Evolutionary conservation across 2,888 invertebrate genomes (phyloP).

Genomic region (Eustalomyia histrio): DNA sequence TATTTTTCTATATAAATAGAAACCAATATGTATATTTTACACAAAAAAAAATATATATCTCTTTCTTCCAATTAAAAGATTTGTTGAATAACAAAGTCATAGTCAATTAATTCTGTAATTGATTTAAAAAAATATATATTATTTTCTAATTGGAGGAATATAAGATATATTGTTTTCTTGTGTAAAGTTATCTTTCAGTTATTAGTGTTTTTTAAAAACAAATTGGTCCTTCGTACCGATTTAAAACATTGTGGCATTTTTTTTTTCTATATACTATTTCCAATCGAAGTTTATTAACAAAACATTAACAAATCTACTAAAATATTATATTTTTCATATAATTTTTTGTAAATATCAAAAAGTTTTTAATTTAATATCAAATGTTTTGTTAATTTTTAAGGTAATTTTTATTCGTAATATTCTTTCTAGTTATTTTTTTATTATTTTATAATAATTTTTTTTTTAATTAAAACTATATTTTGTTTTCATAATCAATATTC

Average conservation of each 20-base stretch:
- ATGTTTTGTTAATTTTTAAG: neutral
- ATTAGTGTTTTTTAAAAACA: too few relatives aligned
- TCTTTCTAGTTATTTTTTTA: neutral
- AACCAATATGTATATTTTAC: too few relatives aligned
- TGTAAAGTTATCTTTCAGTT: too few relatives aligned
- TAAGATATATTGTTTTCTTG: too few relatives aligned
- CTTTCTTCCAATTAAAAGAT: too few relatives aligned
- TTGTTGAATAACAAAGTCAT: too few relatives aligned
- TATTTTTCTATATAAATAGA: too few relatives aligned
- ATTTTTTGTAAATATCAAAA: constrained; percentile 37
- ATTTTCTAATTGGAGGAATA: too few relatives aligned
- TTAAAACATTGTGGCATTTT: neutral
- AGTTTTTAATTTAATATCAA: constrained; percentile 1
- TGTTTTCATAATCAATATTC: too few relatives aligned
- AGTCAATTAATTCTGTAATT: too few relatives aligned
- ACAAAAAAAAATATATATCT: too few relatives aligned
- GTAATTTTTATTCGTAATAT: neutral
- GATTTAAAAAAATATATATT: too few relatives aligned
- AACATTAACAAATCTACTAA: constrained; percentile 17
- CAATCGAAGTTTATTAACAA: neutral
- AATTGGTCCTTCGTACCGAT: neutral
- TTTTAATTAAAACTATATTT: neutral
- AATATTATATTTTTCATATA: constrained; percentile 17
- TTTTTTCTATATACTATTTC: neutral
- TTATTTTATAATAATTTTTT: neutral